These are phyloP conservation scores for Momotus momota DNA, from an alignment of 2,797 vertebrate genomes.

Conservation along the genomic window DNA sequence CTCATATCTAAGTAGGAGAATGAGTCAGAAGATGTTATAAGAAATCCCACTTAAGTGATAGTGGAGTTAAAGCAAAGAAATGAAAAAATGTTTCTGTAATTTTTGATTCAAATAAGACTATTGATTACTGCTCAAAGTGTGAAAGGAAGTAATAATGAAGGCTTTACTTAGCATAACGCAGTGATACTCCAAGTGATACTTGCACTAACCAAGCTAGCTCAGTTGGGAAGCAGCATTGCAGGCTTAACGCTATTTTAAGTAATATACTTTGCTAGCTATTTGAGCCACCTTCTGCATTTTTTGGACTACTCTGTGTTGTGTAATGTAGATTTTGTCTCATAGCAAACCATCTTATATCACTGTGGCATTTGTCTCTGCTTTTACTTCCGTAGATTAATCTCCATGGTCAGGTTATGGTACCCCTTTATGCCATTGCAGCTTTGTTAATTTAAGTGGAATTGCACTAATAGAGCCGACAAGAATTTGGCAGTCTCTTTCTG, in stretches of 20 bases:
- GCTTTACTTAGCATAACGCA: background rate
- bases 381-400: background rate
- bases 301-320: background rate
- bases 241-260: background rate
- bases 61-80: background rate
- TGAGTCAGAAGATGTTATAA: background rate
- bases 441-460: background rate
- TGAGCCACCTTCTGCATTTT: background rate
- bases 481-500: background rate
- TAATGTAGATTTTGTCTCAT: background rate
- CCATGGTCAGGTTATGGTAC: background rate
- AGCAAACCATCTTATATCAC: background rate
- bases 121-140: background rate
- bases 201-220: background rate
- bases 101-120: background rate
- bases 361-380: background rate
- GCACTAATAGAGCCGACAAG: background rate
- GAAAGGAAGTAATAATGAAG: background rate
- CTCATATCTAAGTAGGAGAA: background rate
- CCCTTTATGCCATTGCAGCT: background rate
- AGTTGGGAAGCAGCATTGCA: background rate
- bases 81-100: background rate
- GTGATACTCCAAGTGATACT: background rate
- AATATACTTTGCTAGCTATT: background rate
- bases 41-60: background rate